Evolutionary conservation across 92 coral and sea anemone genomes (phyloP), one percentile per base, ranked within the genome.

Genomic region (Paramuricea clavata): DNA sequence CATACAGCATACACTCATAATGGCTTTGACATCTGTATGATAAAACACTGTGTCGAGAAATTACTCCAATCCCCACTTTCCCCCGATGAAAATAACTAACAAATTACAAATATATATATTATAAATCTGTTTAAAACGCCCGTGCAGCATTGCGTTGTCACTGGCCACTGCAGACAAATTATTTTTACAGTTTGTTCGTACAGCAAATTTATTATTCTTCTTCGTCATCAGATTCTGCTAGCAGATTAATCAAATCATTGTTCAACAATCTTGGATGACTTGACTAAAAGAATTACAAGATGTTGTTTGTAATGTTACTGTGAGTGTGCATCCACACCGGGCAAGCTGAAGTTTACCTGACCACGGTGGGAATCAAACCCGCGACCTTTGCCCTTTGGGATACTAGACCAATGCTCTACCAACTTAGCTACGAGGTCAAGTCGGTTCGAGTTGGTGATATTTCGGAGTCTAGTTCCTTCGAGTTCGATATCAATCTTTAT

Each of bases 151-250:
- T 5, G 5, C 5, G 6, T 5, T 57, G 67, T 19, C 3, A 5
- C 5, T 19, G 22, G 12, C 22, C 67, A 19, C 3, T 57, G 25
- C 22, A 39, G 33, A 21, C 41, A 28, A 26, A 49, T 23, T 2
- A 9, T 8, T 76, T 76, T 15, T 17, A 21, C 27, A 49, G 22
- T 17, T 23, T 15, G 19, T 47, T 47, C 54, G n/a, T n/a, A 47
- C 54, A 47, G 19, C 54, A 9, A 50, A 60, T 1, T 60, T 59
- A 8, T 62, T 61, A n/a, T 33, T 79, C 84, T 60, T 96, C 99
- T 82, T 96, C 99, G 15, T 96, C 99, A 86, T 98, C 95, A 36
- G 99, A 94, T 64, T 90, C 87, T 19, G 93, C 89, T 43, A 96
- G 86, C 92, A 96, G 73, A 76, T 96, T 96, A 78, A 96, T 93